Base-by-base conservation (phyloP, 2,888 invertebrate genomes). In the Spilosoma lubricipeda region DNA sequence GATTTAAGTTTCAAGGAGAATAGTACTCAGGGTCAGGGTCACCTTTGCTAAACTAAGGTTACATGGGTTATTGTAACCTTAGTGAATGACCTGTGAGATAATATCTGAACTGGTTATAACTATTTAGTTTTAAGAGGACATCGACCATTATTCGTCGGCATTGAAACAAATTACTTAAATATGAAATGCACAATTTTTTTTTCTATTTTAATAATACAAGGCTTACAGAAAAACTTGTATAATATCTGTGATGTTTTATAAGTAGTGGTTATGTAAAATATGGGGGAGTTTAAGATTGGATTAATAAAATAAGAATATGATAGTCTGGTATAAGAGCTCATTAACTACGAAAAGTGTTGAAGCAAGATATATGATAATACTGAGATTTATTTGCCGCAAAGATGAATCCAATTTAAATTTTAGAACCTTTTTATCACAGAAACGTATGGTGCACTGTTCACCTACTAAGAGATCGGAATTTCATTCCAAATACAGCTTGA, bases 41-140 rank as follows among this genome's bases (percentile, higher is more conserved):
- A 83, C 84, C 79, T 83, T 78, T 71, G 63, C 18, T 15, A 67
- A 63, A n/a, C 42, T 63, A 36, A 68, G 78, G 76, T 78, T 68
- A 73, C 42, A 56, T 13, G 70, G 77, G 82, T 82, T 75, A 73
- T 63, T 52, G 48, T 70, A 70, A 70, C 75, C 66, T 75, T 72
- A 63, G 30, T 27, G 42, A 56, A 64, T 72, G 45, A 75, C 68
- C 30, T 66, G 69, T 45, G 63, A 33, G 20, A 48, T 67, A 63
- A 56, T 73, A 65, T 18, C 30, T 63, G 15, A n/a, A 27, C 42
- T 36, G 18, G 30, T 56, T 64, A 30, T 65, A 56, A 23, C 52
- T 56, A 42, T 59, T 42, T 65, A 30, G 39, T n/a, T 56, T 45
- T 15, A 9, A 70, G 42, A 33, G 8, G 42, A 56, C 30, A 66